phyloP scores from a whole-genome alignment of 2,888 invertebrate species.

The Iselma pallidipennis region DNA sequence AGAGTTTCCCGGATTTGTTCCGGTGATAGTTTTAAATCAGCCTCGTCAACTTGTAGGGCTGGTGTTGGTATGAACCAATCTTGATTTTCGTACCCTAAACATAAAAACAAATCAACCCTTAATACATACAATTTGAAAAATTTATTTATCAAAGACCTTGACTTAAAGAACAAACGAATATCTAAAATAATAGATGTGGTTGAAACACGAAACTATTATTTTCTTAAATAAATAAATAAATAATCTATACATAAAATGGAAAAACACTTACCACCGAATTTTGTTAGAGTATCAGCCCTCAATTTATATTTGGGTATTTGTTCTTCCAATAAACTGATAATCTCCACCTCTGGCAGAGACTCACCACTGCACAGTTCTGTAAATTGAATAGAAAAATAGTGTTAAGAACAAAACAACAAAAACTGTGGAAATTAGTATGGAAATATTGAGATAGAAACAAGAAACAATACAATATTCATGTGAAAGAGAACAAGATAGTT shows the following conservation, averaged over 20 bases:
- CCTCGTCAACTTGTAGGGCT: constrained; percentile 72
- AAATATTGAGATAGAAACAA: background rate
- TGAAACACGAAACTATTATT: constrained; percentile 8
- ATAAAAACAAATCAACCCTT: constrained; percentile 25
- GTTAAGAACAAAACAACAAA: background rate
- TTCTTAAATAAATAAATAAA: background rate
- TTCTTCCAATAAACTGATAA: constrained; percentile 92
- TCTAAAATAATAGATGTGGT: constrained; percentile 1
- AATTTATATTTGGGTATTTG: constrained; percentile 93
- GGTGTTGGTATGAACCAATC: constrained; percentile 94
- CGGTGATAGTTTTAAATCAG: constrained; percentile 82
- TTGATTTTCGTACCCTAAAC: constrained; percentile 84
- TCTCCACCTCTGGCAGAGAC: constrained; percentile 93
- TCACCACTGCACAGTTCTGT: constrained; percentile 92
- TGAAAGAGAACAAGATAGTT: constrained; percentile 11
- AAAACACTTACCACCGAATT: constrained; percentile 76
- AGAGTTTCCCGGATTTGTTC: constrained; percentile 95
- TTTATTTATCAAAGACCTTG: background rate
- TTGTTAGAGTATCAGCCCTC: constrained; percentile 90
- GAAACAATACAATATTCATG: constrained; percentile 7
- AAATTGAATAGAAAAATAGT: constrained; percentile 15
- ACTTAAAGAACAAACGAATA: too few relatives aligned
- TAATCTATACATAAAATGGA: constrained; percentile 15
- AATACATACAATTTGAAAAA: background rate
- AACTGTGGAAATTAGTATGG: background rate